These are phyloP conservation scores for Eugnorisma glareosa DNA, from an alignment of 2,888 invertebrate species.

Conservation along the genomic window DNA sequence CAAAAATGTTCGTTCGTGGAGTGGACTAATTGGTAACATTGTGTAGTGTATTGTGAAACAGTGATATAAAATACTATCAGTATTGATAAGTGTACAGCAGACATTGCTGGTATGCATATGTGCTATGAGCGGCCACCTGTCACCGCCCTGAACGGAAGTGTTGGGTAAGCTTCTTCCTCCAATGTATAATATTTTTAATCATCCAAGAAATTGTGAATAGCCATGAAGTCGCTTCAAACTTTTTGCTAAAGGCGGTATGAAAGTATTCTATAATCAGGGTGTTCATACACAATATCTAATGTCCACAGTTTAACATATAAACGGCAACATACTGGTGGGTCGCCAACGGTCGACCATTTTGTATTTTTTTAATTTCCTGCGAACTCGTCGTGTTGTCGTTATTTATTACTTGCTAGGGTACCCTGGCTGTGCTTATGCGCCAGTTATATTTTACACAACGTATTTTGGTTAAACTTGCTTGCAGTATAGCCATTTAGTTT, in stretches of 20 bases:
- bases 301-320: conserved; percentile 39
- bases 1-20: conserved; percentile 87
- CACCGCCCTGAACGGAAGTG: conserved; percentile 87
- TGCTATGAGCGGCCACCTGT: conserved; percentile 88
- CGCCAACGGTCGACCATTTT: conserved; percentile 47
- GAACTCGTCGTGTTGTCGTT: conserved; percentile 59
- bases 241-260: background rate
- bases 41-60: conserved; percentile 62
- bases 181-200: conserved; percentile 5
- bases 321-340: conserved; percentile 30
- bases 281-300: conserved; percentile 13
- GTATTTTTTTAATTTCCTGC: conserved; percentile 63
- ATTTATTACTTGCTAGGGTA: conserved; percentile 63
- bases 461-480: conserved; percentile 33
- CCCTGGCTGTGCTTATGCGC: conserved; percentile 38
- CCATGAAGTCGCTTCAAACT: background rate
- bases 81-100: conserved; percentile 77
- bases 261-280: conserved; percentile 13
- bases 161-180: conserved; percentile 80
- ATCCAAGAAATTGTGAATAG: background rate
- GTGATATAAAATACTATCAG: conserved; percentile 66
- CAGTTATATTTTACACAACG: conserved; percentile 39
- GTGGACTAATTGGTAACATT: conserved; percentile 79
- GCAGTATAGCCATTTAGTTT: conserved; percentile 20
- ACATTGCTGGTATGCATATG: conserved; percentile 88